Evolutionary conservation across 2,888 invertebrate species (phyloP).

Genomic region (Cybosia mesomella): DNA sequence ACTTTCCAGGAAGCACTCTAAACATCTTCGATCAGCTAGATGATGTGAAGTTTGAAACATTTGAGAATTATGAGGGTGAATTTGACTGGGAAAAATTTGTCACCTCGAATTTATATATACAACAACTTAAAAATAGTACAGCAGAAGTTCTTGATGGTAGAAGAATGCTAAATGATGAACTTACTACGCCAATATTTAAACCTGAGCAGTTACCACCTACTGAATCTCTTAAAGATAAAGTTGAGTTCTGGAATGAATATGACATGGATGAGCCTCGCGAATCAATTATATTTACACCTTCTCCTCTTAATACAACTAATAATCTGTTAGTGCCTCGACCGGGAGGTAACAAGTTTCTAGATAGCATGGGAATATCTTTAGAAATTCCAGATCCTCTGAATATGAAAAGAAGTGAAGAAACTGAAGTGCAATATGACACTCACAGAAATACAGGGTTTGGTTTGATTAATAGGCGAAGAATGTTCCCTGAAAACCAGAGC

Average conservation of each 20-base stretch:
- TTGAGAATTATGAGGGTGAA: conserved; percentile 9
- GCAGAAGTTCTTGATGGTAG: neutral
- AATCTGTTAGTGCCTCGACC: neutral
- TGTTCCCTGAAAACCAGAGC: neutral
- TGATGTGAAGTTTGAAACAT: conserved; percentile 9
- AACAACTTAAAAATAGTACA: conserved; percentile 11
- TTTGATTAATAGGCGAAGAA: neutral
- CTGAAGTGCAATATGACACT: neutral
- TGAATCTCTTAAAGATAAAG: neutral
- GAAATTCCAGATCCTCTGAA: neutral
- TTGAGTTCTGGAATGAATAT: neutral
- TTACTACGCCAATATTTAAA: neutral
- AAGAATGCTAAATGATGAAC: conserved; percentile 3
- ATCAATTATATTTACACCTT: neutral
- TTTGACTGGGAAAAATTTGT: conserved; percentile 16
- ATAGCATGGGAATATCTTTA: neutral
- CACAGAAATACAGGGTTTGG: neutral
- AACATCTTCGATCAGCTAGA: neutral
- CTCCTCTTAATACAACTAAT: neutral
- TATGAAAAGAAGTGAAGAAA: neutral
- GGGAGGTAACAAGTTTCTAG: neutral
- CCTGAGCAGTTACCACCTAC: neutral
- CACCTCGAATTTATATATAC: neutral
- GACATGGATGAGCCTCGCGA: neutral
- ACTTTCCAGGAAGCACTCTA: neutral